Evolutionary conservation across 2,113 vertebrate species (phyloP), one percentile per base, ranked within the genome.

Genomic region (Thamnophis sirtalis): DNA sequence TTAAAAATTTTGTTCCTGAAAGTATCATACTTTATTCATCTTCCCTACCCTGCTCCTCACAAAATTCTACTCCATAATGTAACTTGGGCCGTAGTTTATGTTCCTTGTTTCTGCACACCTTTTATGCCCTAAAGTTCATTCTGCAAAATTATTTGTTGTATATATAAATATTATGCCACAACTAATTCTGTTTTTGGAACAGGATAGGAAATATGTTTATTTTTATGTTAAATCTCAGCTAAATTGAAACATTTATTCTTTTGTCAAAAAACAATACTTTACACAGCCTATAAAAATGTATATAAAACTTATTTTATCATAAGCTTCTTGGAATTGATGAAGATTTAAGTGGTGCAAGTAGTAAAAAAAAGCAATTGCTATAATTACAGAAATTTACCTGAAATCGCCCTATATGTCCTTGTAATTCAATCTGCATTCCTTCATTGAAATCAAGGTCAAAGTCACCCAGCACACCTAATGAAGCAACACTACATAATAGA

Each of bases 321-420:
- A 80, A 43, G 73, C 73, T 19, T 80, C 33, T 80, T 80, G 19
- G 33, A 80, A 43, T 22, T 43, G 33, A 43, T 38, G 28, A 68
- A 38, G 73, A 80, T 80, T 80, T 33, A 21, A 80, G n/a, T 80
- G 33, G 73, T 88, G 11, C 24, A 88, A 89, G 26, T 33, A 89
- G 43, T 63, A 51, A 51, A 33, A 38, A 19, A 43, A 88, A 88
- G 8, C 68, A 58, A 48, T 51, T 89, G 26, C 21, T 60, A 48
- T 50, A 50, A 84, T 84, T 22, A 3, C 28, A 55, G 85, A n/a
- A 92, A 54, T 88, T 49, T 97, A 99, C 99, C 99, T 99, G 99
- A 96, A 99, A 99, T 95, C 99, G 96, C 90, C 98, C 97, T 33
- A 99, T 98, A 95, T 99, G 99, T 94, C 99, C 98, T 95, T 99